These are phyloP conservation scores for Ptychochromis oligacanthus DNA, from an alignment of 2,113 vertebrate genomes.

Conservation along the genomic window DNA sequence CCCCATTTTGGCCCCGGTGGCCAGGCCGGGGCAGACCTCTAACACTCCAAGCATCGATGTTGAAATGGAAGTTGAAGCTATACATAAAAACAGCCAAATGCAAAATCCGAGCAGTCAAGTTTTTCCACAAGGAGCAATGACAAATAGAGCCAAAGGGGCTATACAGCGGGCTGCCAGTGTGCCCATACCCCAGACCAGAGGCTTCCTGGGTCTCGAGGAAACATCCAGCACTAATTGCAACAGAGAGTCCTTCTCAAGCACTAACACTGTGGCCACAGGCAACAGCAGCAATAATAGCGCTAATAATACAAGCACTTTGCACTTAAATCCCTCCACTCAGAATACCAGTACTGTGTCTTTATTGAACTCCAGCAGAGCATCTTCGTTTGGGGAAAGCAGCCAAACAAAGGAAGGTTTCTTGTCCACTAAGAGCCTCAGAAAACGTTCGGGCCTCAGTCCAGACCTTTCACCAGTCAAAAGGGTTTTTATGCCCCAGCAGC, in stretches of 20 bases:
- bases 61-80: conserved; percentile 88
- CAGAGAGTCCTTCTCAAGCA: conserved; percentile 68
- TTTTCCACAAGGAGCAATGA: conserved; percentile 57
- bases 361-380: conserved; percentile 81
- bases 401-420: conserved; percentile 81
- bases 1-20: conserved; percentile 84
- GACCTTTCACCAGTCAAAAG: conserved; percentile 91
- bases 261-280: conserved; percentile 70
- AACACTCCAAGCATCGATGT: conserved; percentile 81
- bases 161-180: conserved; percentile 84
- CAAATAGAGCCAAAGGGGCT: conserved; percentile 74
- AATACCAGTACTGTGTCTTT: conserved; percentile 80
- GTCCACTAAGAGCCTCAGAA: conserved; percentile 87
- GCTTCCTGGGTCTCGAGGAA: conserved; percentile 77
- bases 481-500: conserved; percentile 84
- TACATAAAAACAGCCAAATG: conserved; percentile 81
- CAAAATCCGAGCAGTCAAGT: conserved; percentile 52
- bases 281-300: conserved; percentile 80
- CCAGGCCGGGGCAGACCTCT: conserved; percentile 69
- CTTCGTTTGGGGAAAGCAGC: conserved; percentile 77
- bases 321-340: conserved; percentile 75
- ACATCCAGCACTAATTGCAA: conserved; percentile 78
- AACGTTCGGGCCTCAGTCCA: conserved; percentile 85
- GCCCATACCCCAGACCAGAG: conserved; percentile 81
- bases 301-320: conserved; percentile 80